Evolutionary conservation across 2,797 vertebrate species (phyloP).

Genomic region (Sciurus vulgaris): DNA sequence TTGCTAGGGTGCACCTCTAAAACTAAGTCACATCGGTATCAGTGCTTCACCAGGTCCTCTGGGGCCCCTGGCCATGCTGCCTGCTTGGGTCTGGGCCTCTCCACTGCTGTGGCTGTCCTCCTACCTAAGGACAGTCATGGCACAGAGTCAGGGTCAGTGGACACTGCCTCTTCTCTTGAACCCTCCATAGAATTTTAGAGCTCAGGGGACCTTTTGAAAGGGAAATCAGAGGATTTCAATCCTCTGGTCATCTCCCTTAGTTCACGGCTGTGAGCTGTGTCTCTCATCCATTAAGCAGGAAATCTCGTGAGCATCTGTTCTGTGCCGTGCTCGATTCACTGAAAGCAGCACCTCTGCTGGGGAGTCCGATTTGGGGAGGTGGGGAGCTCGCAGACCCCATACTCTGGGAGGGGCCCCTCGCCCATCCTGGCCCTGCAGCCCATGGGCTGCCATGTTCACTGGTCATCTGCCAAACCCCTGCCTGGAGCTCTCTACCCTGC

Average conservation of each 20-base stretch:
- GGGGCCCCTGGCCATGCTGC: too few species aligned
- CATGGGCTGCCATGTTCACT: accelerated
- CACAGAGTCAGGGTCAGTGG: too few species aligned
- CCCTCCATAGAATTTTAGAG: background rate
- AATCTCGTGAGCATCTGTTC: too few species aligned
- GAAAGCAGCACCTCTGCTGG: accelerated
- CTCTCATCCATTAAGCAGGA: background rate
- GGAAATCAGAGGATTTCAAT: too few species aligned
- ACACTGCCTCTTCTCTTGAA: background rate
- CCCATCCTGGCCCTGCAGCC: too few species aligned
- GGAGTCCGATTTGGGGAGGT: too few species aligned
- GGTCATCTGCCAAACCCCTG: background rate
- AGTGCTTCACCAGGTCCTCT: too few species aligned
- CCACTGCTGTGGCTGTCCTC: accelerated
- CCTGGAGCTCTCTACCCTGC: background rate
- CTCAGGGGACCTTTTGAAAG: background rate
- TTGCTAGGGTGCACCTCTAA: background rate
- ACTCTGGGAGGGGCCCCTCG: background rate
- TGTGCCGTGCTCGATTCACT: too few species aligned
- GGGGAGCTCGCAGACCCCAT: background rate
- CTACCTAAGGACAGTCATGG: background rate
- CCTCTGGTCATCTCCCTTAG: background rate
- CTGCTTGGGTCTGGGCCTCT: background rate
- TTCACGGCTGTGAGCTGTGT: too few species aligned
- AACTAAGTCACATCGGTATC: background rate